These are phyloP conservation scores for Coregonus suidteri DNA, from an alignment of 2,797 vertebrate genomes.

Conservation along the genomic window DNA sequence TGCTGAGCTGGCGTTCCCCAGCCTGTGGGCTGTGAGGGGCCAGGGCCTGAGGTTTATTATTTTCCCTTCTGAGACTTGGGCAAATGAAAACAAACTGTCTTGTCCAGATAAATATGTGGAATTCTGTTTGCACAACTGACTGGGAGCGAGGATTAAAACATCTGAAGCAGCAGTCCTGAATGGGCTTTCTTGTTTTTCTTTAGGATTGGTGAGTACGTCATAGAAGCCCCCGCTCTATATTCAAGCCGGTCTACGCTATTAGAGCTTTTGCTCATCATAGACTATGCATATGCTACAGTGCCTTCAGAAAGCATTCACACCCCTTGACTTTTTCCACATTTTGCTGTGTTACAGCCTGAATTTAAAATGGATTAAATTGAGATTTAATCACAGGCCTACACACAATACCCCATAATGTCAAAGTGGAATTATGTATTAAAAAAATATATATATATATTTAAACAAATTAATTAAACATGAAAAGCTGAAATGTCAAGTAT, in stretches of 20 bases:
- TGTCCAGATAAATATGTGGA: slow-evolving; percentile 66
- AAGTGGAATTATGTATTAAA: no score
- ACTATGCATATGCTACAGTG: neutral
- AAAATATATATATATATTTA: no score
- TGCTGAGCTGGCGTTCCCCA: slow-evolving; percentile 48
- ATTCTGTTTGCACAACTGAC: slow-evolving; percentile 74
- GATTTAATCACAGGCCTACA: no score
- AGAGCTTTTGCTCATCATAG: slow-evolving; percentile 43
- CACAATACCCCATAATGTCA: no score
- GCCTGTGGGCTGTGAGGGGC: slow-evolving; percentile 34
- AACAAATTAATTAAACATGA: no score
- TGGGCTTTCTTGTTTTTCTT: slow-evolving; percentile 66
- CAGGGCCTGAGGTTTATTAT: slow-evolving; percentile 48
- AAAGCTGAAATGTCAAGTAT: no score
- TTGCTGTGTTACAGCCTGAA: no score
- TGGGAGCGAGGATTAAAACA: slow-evolving; percentile 70
- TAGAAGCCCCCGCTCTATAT: slow-evolving; percentile 48
- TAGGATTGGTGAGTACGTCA: slow-evolving; percentile 56
- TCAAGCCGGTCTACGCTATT: slow-evolving; percentile 6
- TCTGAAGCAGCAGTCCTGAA: slow-evolving; percentile 59
- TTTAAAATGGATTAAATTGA: no score
- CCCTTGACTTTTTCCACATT: no score
- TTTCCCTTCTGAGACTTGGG: slow-evolving; percentile 53
- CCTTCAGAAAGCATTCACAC: no score
- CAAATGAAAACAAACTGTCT: slow-evolving; percentile 62